A percentile compares a stretch with the other conserved stretches of the same genome.
Conservation (phyloP, 2,888 invertebrate species). For the Phymatocera aterrima region DNA sequence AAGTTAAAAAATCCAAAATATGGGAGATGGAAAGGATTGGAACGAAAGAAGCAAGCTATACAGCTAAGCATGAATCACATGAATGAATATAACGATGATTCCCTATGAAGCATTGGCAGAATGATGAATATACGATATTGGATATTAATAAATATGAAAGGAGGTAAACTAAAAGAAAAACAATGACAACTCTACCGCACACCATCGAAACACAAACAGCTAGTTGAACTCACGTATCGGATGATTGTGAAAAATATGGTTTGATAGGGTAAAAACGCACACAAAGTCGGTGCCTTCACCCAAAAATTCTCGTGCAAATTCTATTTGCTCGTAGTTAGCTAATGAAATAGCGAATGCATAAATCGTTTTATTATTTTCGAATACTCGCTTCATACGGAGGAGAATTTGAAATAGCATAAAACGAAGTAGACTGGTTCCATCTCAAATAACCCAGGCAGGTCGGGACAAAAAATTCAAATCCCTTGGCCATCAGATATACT, state of each 20-base stretch:
- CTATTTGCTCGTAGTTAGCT: not conserved
- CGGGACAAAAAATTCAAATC: too few relatives aligned
- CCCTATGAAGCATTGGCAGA: too few relatives aligned
- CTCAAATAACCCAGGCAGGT: too few relatives aligned
- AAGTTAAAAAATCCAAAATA: not conserved
- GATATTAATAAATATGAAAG: not conserved
- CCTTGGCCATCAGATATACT: too few relatives aligned
- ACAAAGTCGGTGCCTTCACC: conserved; percentile 13
- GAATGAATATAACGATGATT: too few relatives aligned
- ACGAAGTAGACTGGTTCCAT: too few relatives aligned
- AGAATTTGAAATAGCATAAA: too few relatives aligned
- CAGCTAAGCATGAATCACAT: not conserved
- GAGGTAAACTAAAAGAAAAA: not conserved
- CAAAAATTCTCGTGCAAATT: conserved; percentile 9
- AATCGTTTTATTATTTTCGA: not conserved
- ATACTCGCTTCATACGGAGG: too few relatives aligned
- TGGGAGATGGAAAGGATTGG: not conserved
- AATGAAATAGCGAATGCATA: not conserved
- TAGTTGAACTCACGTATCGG: conserved; percentile 33
- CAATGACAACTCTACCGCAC: conserved; percentile 1
- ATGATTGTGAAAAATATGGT: conserved; percentile 25
- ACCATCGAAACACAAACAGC: not conserved
- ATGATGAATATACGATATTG: not conserved
- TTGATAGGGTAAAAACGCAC: conserved; percentile 18
- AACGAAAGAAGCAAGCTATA: not conserved